Evolutionary conservation across 2,888 invertebrate genomes (phyloP), one percentile per base, ranked within the genome.

Genomic region (Hybos culiciformis): DNA sequence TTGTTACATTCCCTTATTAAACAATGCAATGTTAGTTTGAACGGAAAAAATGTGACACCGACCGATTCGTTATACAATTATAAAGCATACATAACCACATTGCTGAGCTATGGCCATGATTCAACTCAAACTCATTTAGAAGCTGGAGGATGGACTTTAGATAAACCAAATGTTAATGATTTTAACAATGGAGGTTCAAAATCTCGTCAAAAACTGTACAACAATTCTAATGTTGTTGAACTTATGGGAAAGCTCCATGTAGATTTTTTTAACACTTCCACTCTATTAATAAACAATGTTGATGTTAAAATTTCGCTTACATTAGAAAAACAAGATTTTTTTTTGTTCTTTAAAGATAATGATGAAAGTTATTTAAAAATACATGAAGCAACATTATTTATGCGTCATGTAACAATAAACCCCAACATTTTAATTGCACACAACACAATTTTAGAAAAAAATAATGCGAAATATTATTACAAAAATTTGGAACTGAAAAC

Each of bases 361-460:
- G 31, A 31, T n/a, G 31, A 31, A 31, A 31, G 31, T n/a, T 31
- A 31, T 31, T n/a, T 31, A 31, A 31, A 31, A 12, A n/a, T 31
- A 14, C 31, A n/a, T 31, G 31, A 31, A 31, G 31, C 31, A 11
- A 31, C 14, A 14, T 31, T 31, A 31, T 31, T 14, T 15, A 31
- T 40, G 40, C 19, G 23, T 5, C 20, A 56, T 63, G 52, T 18
- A 7, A 21, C 21, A 29, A 21, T 23, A 3, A n/a, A 37, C 34
- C 55, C 59, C 5, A 38, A 38, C 14, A 38, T 38, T 12, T 23
- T 38, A n/a, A 5, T 38, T 5, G 38, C 38, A 38, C 38, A 23
- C 15, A 24, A 38, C 14, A 38, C 38, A 6, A 15, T 38, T 23
- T 15, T 38, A 9, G 21, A 38, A 38, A 19, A 21, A 12, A 14